Evolutionary conservation across 2,113 vertebrate genomes (phyloP).

Genomic region (Pungitius pungitius): DNA sequence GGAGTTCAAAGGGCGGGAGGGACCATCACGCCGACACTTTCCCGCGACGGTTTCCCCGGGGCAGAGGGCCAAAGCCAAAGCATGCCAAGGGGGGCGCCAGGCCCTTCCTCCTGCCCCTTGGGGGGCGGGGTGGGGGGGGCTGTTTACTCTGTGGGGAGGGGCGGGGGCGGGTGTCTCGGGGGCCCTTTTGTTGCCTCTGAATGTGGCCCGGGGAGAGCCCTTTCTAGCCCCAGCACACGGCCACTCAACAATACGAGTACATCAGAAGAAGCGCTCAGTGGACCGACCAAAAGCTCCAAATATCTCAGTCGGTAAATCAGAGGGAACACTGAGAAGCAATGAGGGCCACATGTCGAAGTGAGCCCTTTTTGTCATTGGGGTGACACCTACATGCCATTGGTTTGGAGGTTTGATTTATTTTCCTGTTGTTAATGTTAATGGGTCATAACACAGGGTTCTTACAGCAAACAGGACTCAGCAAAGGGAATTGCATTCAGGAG

Average conservation of each 20-base stretch:
- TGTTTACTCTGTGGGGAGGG: constrained; percentile 59
- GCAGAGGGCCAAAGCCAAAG: constrained; percentile 35
- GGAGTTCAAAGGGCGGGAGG: constrained; percentile 21
- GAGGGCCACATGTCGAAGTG: constrained; percentile 19
- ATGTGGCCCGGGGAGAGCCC: constrained; percentile 35
- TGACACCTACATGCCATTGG: neutral
- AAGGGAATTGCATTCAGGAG: too few relatives aligned
- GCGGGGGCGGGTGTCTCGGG: constrained; percentile 56
- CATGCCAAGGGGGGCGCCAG: constrained; percentile 61
- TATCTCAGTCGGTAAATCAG: constrained; percentile 57
- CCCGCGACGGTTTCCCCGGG: constrained; percentile 62
- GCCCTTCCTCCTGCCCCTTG: constrained; percentile 37
- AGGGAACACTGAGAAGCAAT: constrained; percentile 18
- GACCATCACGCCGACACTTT: constrained; percentile 32
- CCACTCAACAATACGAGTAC: constrained; percentile 50
- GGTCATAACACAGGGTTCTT: too few relatives aligned
- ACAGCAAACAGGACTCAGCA: too few relatives aligned
- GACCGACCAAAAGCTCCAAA: constrained; percentile 1
- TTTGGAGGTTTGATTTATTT: neutral
- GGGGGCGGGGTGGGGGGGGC: neutral
- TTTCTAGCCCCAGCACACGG: constrained; percentile 61
- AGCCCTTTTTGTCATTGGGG: constrained; percentile 12
- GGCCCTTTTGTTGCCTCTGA: constrained; percentile 70
- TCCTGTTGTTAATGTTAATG: too few relatives aligned
- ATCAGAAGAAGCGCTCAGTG: constrained; percentile 5